Evolutionary conservation across 2,113 vertebrate species (phyloP).

Genomic region (Aptenodytes patagonicus): DNA sequence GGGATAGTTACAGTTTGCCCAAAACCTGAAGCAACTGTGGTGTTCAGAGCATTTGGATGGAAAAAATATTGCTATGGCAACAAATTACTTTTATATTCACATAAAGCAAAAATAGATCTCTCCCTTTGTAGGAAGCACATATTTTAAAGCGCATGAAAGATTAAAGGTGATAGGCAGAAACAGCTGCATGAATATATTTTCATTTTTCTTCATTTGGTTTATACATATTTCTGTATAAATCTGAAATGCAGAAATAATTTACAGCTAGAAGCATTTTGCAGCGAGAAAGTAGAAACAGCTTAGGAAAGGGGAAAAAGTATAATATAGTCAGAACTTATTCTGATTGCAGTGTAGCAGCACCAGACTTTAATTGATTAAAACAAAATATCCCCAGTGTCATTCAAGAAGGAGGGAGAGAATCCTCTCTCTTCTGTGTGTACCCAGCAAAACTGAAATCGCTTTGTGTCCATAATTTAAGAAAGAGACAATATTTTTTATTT

Average conservation of each 20-base stretch:
- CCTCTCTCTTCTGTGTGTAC: not conserved
- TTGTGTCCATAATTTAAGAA: not conserved
- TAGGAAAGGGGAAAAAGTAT: not conserved
- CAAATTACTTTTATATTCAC: conserved; percentile 81
- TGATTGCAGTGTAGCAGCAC: not conserved
- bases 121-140: conserved; percentile 65
- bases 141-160: conserved; percentile 74
- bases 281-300: not conserved
- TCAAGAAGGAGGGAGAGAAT: not conserved
- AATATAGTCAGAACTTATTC: conserved; percentile 9
- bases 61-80: conserved; percentile 79
- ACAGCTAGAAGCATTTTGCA: conserved; percentile 46
- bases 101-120: conserved; percentile 77
- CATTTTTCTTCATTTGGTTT: conserved; percentile 64
- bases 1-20: conserved; percentile 28
- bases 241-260: conserved; percentile 47
- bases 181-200: conserved; percentile 71
- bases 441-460: not conserved
- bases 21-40: conserved; percentile 59
- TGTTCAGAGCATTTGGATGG: conserved; percentile 66
- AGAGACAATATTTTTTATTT: not conserved
- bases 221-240: conserved; percentile 55
- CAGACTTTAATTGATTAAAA: conserved; percentile 50
- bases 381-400: conserved; percentile 16
- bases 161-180: conserved; percentile 77